These are phyloP conservation scores for Parus major DNA, from an alignment of 2,113 vertebrate species.

Conservation along the genomic window DNA sequence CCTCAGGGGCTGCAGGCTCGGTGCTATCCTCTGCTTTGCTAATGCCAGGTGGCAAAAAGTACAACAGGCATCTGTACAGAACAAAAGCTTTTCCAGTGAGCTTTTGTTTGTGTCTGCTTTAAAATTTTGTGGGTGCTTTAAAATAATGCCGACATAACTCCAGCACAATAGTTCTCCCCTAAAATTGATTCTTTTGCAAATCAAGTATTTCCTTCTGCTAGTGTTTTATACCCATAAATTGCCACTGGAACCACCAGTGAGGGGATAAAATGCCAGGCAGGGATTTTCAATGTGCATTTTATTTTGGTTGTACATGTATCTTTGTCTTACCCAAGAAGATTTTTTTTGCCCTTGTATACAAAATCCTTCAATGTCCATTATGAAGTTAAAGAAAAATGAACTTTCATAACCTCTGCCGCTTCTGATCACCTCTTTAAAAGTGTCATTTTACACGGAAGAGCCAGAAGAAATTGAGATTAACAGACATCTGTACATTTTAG, in stretches of 20 bases:
- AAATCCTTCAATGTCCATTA: not conserved
- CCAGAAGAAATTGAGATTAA: slow-evolving; percentile 27
- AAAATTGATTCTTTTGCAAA: not conserved
- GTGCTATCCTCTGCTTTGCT: not conserved
- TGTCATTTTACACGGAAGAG: not conserved
- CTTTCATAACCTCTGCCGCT: slow-evolving; percentile 12
- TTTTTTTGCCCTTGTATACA: not conserved
- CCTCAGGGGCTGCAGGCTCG: not conserved
- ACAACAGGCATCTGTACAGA: not conserved
- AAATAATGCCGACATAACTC: not conserved
- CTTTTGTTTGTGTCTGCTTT: not conserved
- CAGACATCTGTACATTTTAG: slow-evolving; percentile 23
- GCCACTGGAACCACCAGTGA: not conserved
- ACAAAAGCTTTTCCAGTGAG: not conserved
- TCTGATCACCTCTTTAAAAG: not conserved
- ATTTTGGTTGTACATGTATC: not conserved
- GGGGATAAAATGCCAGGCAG: not conserved
- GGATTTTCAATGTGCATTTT: not conserved
- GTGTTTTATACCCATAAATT: not conserved
- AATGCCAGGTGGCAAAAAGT: not conserved
- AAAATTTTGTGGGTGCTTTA: not conserved
- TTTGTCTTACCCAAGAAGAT: not conserved
- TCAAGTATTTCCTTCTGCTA: not conserved
- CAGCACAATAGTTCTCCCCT: not conserved
- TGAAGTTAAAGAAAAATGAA: slow-evolving; percentile 11